Conservation (phyloP, 2,113 vertebrate species). For the Galeopterus variegatus region DNA sequence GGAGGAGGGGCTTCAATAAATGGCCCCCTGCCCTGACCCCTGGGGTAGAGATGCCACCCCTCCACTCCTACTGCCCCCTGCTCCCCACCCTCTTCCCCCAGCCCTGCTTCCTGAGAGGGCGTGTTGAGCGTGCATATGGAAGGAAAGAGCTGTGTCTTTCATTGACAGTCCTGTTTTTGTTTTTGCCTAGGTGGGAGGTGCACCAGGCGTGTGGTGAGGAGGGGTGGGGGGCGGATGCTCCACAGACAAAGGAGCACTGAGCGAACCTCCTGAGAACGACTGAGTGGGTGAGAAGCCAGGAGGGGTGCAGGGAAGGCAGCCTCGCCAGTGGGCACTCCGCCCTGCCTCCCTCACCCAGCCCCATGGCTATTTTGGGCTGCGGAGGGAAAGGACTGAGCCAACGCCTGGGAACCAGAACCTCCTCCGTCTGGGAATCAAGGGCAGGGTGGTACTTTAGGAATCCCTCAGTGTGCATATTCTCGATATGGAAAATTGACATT, state of each 20-base stretch:
- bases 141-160: background rate
- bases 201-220: background rate
- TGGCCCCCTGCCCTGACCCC: background rate
- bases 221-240: background rate
- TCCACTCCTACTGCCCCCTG: background rate
- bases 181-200: background rate
- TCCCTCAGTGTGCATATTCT: background rate
- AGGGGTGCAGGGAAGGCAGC: background rate
- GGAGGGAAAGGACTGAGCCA: background rate
- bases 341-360: background rate
- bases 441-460: background rate
- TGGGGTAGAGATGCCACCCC: too few relatives aligned
- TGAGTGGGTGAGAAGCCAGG: background rate
- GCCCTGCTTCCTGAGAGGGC: background rate
- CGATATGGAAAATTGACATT: background rate
- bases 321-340: background rate
- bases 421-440: background rate
- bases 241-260: background rate
- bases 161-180: background rate
- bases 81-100: background rate
- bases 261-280: background rate
- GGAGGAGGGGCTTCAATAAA: background rate
- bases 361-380: conserved; percentile 32
- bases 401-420: conserved; percentile 24
- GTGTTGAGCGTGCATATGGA: background rate